Evolutionary conservation across 2,888 invertebrate genomes (phyloP).

Genomic region (Apoderus coryli): DNA sequence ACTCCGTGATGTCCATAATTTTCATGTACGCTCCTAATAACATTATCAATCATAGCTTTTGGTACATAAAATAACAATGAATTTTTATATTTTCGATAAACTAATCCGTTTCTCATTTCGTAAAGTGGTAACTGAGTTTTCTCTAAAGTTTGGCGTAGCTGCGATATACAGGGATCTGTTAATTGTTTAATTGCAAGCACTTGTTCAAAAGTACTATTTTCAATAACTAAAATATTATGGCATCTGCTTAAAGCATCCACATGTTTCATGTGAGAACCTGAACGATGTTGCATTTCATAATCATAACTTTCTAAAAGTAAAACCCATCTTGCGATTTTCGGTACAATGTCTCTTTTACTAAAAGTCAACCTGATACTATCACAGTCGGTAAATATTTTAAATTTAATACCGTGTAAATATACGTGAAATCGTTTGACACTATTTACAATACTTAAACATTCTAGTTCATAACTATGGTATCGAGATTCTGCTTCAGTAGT

Average conservation of each 20-base stretch:
- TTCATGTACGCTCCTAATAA: constrained; percentile 20
- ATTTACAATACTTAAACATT: too few relatives aligned
- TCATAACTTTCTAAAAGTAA: constrained; percentile 12
- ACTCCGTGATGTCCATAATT: constrained; percentile 22
- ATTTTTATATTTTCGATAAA: constrained; percentile 10
- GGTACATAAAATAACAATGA: constrained; percentile 16
- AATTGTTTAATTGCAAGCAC: constrained; percentile 10
- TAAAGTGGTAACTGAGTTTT: neutral
- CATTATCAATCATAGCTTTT: constrained; percentile 17
- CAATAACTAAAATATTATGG: constrained; percentile 11
- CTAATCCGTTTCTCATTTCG: constrained; percentile 10
- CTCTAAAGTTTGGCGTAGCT: constrained; percentile 8
- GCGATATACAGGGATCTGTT: constrained; percentile 6
- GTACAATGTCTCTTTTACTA: constrained; percentile 12
- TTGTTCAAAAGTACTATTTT: constrained; percentile 12
- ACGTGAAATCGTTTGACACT: too few relatives aligned
- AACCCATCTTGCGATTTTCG: constrained; percentile 13
- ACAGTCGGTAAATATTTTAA: constrained; percentile 16
- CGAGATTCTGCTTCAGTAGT: too few relatives aligned
- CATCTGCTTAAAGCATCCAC: constrained; percentile 13
- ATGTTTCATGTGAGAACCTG: constrained; percentile 12
- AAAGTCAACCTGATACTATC: constrained; percentile 13
- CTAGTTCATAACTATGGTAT: too few relatives aligned
- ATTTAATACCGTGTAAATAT: constrained; percentile 13
- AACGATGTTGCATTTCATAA: constrained; percentile 15